A percentile compares a stretch with the other conserved stretches of the same genome.
These are phyloP conservation scores for Tachina lurida DNA, from an alignment of 2,888 invertebrate species.

Conservation along the genomic window DNA sequence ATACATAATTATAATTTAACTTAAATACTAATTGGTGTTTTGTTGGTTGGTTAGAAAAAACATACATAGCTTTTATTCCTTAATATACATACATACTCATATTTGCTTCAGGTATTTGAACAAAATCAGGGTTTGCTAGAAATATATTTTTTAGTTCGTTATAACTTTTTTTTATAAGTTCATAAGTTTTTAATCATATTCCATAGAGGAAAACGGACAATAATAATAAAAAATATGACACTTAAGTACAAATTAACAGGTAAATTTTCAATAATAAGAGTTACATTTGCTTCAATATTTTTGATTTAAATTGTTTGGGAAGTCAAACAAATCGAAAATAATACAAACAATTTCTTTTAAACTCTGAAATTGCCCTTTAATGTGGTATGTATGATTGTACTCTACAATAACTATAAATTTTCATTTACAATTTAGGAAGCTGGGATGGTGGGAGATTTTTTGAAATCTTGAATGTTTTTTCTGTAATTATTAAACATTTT, in stretches of 20 bases:
- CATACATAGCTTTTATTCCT: conserved; percentile 9
- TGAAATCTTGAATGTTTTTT: background rate
- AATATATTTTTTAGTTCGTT: background rate
- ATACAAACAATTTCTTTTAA: background rate
- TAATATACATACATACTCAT: background rate
- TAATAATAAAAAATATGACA: background rate
- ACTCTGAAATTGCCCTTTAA: conserved; percentile 13
- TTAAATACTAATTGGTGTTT: conserved; percentile 73
- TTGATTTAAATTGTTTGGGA: too few species aligned
- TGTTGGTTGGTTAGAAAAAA: conserved; percentile 62
- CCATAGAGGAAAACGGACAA: background rate
- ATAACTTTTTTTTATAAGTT: too few species aligned
- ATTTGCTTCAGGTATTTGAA: conserved; percentile 16
- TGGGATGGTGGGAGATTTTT: conserved; percentile 37
- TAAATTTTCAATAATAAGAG: background rate
- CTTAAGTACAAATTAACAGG: conserved; percentile 25
- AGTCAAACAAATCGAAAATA: too few species aligned
- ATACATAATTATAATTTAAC: conserved; percentile 48
- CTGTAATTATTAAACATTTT: background rate
- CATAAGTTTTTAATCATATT: background rate
- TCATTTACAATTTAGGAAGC: conserved; percentile 28
- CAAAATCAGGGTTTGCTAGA: conserved; percentile 25
- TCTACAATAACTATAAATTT: conserved; percentile 38
- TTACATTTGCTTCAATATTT: too few species aligned
- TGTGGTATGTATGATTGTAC: conserved; percentile 39